Base-by-base conservation (phyloP, 2,797 vertebrate species). In the Acrossocheilus fasciatus region DNA sequence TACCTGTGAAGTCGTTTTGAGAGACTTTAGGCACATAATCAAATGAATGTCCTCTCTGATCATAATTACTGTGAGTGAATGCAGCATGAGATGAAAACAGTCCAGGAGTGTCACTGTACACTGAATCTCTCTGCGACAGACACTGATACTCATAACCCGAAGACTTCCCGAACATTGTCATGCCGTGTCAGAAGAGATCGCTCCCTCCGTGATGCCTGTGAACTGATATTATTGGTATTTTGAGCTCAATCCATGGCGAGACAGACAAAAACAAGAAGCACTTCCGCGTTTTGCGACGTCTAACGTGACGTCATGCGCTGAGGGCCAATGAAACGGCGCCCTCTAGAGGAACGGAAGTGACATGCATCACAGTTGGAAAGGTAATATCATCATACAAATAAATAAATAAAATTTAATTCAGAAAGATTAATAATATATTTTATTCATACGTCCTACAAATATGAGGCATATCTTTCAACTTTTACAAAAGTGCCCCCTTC, bases 21-120 rank as follows among this genome's bases (percentile, higher is more conserved):
- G 88, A 90, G 0, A 95, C 85, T 89, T 92, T 94, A 30, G 96
- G 96, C 75, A 96, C 93, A 86, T 95, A 95, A 88, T 96, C 95
- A 86, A 95, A 95, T 0, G 95, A 96, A 43, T 93, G 90, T 34
- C 95, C 96, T 89, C 87, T 92, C 20, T 91, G 87, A 9, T 84
- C 89, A 57, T 83, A 88, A 39, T 89, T 84, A 73, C 85, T 77
- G 34, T 87, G 91, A 11, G 91, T 86, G 59, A 91, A 92, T 43
- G 90, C 91, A 45, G 93, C 89, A 26, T 89, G 82, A 47, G 93
- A 91, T 77, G 92, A 90, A 39, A 94, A 95, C 89, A 78, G 62
- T 26, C 96, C 95, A 0, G 95, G 94, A 82, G 91, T 93, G 66
- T 57, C 47, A 90, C 92, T 78, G 92, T 94, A 87, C 23, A 90